phyloP scores from a whole-genome alignment of 2,113 vertebrate genomes.

The Polypterus senegalus region DNA sequence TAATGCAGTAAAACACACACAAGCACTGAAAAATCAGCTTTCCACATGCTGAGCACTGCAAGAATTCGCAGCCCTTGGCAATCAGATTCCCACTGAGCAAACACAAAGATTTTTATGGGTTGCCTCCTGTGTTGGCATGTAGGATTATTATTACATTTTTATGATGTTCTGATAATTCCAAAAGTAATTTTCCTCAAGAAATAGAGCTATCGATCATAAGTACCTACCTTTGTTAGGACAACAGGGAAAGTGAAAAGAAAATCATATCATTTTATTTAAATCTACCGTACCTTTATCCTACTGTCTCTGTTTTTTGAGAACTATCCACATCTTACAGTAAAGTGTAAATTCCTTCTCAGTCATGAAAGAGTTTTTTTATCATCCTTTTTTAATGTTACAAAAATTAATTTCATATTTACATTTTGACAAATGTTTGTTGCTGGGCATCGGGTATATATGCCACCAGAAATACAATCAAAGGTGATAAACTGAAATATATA shows the following conservation, averaged over 20 bases:
- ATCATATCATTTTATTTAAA: constrained; percentile 1
- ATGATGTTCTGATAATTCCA: constrained; percentile 8
- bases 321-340: no score
- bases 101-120: constrained; percentile 2
- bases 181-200: constrained; percentile 13
- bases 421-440: no score
- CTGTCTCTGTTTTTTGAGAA: background rate
- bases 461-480: no score
- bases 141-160: constrained; percentile 10
- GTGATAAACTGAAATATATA: no score
- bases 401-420: no score
- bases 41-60: background rate
- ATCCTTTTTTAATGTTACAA: no score
- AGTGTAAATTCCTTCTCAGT: no score
- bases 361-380: no score
- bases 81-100: constrained; percentile 2
- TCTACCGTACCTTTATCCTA: background rate
- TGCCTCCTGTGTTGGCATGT: background rate
- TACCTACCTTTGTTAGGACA: background rate
- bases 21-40: constrained; percentile 1
- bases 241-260: constrained; percentile 2
- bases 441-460: no score
- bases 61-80: constrained; percentile 4
- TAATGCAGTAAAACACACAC: constrained; percentile 3
- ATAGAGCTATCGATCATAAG: constrained; percentile 10